Evolutionary conservation across 2,113 vertebrate species (phyloP).

Genomic region (Morone saxatilis): DNA sequence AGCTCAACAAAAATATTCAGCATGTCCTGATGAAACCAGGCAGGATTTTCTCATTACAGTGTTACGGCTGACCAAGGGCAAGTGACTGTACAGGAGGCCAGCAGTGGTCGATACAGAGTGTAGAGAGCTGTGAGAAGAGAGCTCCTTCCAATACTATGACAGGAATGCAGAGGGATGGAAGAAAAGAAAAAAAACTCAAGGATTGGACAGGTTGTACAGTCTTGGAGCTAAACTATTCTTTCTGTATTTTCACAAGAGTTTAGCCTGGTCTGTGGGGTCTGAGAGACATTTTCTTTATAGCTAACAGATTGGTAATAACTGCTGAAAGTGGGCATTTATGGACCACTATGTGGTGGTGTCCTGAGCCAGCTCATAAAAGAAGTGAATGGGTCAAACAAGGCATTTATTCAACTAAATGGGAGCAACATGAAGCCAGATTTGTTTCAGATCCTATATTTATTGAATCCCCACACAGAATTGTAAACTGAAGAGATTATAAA

Average conservation of each 20-base stretch:
- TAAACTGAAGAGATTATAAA: not conserved
- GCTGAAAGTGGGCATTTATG: slow-evolving; percentile 52
- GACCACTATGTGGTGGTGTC: slow-evolving; percentile 3
- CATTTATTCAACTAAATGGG: slow-evolving; percentile 1
- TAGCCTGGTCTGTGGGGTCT: slow-evolving; percentile 15
- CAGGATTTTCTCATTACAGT: slow-evolving; percentile 57
- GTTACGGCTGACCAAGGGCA: slow-evolving; percentile 50
- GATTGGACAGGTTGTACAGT: slow-evolving; percentile 42
- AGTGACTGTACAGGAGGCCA: slow-evolving; percentile 50
- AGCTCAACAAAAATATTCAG: slow-evolving; percentile 38
- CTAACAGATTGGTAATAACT: slow-evolving; percentile 55
- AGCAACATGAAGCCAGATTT: slow-evolving; percentile 8
- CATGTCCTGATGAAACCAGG: slow-evolving; percentile 47
- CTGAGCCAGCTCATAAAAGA: slow-evolving; percentile 23
- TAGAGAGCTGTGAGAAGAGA: slow-evolving; percentile 30
- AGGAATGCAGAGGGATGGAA: slow-evolving; percentile 18
- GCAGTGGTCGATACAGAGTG: slow-evolving; percentile 35
- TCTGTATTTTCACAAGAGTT: slow-evolving; percentile 27
- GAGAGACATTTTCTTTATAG: slow-evolving; percentile 41
- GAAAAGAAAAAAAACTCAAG: slow-evolving; percentile 22
- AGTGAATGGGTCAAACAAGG: slow-evolving; percentile 10
- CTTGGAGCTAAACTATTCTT: slow-evolving; percentile 50
- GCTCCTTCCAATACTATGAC: slow-evolving; percentile 20
- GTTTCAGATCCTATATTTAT: not conserved
- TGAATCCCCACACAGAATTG: not conserved